These are phyloP conservation scores for Oscarella lobularis DNA, from an alignment of 37 sponge, comb jelly and placozoan genomes.

Conservation along the genomic window DNA sequence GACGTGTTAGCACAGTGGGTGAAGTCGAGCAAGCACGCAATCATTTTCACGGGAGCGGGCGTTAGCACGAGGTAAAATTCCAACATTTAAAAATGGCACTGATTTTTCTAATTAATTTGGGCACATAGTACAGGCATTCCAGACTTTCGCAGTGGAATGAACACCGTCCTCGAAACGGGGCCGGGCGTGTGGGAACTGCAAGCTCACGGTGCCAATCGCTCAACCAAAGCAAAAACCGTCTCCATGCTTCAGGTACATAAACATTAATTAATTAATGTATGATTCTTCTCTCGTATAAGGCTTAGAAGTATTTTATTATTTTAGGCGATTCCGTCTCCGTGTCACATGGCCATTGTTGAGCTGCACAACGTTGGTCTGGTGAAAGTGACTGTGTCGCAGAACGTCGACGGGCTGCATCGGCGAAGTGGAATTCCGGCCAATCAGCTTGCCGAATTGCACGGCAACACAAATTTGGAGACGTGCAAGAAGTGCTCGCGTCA, in stretches of 20 bases:
- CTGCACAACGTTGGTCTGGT: slow-evolving; percentile 53
- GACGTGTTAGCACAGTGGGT: slow-evolving; percentile 44
- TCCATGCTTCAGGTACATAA: slow-evolving; percentile 12
- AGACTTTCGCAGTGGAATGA: slow-evolving; percentile 85
- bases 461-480: slow-evolving; percentile 79
- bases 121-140: slow-evolving; percentile 68
- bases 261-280: not conserved
- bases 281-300: not conserved
- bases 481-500: slow-evolving; percentile 56
- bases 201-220: slow-evolving; percentile 22
- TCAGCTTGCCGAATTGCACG: slow-evolving; percentile 73
- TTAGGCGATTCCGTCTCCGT: slow-evolving; percentile 50
- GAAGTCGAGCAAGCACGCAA: slow-evolving; percentile 32
- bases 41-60: slow-evolving; percentile 81
- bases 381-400: slow-evolving; percentile 69
- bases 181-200: slow-evolving; percentile 80
- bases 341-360: slow-evolving; percentile 75
- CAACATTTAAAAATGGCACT: too few species aligned
- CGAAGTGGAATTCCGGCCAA: slow-evolving; percentile 52
- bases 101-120: too few species aligned
- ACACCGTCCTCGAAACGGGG: slow-evolving; percentile 78
- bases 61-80: slow-evolving; percentile 88
- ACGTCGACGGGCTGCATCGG: slow-evolving; percentile 75
- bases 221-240: not conserved
- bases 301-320: not conserved